Conservation (phyloP, 2,113 vertebrate genomes). For the Natator depressus region DNA sequence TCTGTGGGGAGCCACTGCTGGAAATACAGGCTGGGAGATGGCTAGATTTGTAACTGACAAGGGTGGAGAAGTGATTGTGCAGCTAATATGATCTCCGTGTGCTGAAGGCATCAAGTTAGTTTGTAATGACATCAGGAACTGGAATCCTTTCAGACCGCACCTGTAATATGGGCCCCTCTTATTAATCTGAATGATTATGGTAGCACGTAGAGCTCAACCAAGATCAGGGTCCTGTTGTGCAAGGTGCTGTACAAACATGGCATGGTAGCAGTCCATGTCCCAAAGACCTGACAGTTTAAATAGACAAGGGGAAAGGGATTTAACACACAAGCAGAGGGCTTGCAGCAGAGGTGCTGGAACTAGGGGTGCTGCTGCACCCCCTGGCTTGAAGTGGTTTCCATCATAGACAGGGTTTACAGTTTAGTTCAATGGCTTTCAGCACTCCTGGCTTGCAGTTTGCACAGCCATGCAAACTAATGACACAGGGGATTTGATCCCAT, state of each 20-base stretch:
- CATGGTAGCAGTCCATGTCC: background rate
- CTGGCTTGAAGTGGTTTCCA: no score
- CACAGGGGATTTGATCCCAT: background rate
- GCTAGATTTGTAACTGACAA: background rate
- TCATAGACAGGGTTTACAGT: no score
- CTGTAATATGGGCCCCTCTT: background rate
- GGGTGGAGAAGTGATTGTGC: background rate
- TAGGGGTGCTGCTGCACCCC: no score
- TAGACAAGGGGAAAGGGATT: background rate
- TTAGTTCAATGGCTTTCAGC: no score
- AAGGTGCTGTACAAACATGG: fast-evolving
- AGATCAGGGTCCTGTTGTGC: background rate
- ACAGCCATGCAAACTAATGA: background rate
- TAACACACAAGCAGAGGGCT: background rate
- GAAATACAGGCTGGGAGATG: no score
- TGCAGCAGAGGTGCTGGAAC: background rate
- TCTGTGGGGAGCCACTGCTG: background rate
- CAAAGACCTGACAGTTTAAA: background rate
- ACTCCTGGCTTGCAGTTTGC: background rate
- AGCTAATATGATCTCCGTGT: background rate
- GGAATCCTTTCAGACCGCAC: background rate
- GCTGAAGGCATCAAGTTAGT: background rate
- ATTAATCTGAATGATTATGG: background rate
- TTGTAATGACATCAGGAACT: background rate
- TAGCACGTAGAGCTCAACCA: background rate